phyloP scores from a whole-genome alignment of 2,797 vertebrate species.

The Lithobates pipiens region DNA sequence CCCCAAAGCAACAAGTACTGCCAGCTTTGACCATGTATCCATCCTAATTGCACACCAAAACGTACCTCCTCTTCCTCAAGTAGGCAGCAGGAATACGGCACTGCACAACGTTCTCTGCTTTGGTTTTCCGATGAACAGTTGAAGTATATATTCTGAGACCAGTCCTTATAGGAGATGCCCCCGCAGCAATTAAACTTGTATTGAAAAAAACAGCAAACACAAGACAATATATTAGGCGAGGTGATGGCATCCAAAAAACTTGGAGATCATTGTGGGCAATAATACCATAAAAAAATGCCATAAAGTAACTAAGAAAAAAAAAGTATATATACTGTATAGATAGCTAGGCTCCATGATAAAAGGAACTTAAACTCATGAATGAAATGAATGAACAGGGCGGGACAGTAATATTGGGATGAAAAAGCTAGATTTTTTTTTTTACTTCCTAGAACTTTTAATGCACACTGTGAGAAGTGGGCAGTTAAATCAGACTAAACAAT shows the following conservation, averaged over 20 bases:
- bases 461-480: too few species aligned
- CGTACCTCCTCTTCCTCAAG: slow-evolving; percentile 75
- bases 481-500: too few species aligned
- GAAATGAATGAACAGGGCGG: too few species aligned
- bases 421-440: too few species aligned
- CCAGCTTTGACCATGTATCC: neutral
- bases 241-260: neutral
- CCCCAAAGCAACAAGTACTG: too few species aligned
- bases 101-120: slow-evolving; percentile 89
- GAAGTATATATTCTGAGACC: slow-evolving; percentile 95
- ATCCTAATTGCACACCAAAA: neutral
- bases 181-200: slow-evolving; percentile 92
- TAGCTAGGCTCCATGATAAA: too few species aligned
- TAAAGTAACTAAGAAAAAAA: neutral
- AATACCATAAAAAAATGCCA: neutral
- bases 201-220: slow-evolving; percentile 1
- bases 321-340: too few species aligned
- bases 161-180: slow-evolving; percentile 86
- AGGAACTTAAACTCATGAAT: too few species aligned
- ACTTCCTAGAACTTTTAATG: too few species aligned
- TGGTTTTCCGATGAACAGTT: slow-evolving; percentile 84
- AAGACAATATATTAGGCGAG: neutral
- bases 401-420: too few species aligned
- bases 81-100: slow-evolving; percentile 94
- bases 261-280: neutral